Conservation (phyloP, 2,797 vertebrate species). For the Octomys mimax region DNA sequence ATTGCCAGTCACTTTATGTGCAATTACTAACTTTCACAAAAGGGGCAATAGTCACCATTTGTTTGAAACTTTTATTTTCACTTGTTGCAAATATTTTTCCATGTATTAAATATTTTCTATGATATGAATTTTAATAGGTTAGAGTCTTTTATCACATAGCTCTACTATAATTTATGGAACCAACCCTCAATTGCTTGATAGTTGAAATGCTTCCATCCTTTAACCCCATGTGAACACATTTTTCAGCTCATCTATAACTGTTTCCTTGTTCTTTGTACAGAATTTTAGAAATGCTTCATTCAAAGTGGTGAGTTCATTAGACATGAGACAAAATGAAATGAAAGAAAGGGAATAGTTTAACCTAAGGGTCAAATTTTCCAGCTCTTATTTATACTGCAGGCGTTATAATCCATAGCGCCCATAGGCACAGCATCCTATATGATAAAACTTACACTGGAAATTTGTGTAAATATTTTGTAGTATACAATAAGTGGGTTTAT, state of each 20-base stretch:
- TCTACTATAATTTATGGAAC: background rate
- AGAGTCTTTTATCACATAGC: background rate
- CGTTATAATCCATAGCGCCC: background rate
- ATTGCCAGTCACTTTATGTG: background rate
- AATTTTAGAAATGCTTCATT: conserved; percentile 37
- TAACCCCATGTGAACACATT: background rate
- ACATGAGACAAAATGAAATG: conserved; percentile 6
- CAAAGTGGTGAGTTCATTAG: conserved; percentile 4
- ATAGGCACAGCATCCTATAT: background rate
- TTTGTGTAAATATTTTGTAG: background rate
- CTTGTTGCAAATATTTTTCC: background rate
- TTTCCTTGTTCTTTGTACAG: background rate
- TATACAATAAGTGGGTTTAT: background rate
- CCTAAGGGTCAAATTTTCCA: background rate
- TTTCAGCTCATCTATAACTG: background rate
- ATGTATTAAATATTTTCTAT: background rate
- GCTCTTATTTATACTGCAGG: background rate
- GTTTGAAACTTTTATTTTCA: conserved; percentile 16
- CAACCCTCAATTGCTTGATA: background rate
- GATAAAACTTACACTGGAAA: background rate
- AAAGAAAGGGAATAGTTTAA: background rate
- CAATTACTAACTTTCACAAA: background rate
- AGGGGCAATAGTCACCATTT: background rate
- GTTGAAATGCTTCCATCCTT: background rate
- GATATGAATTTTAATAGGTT: background rate